Base-by-base conservation (phyloP, 1,140 invertebrate genomes). In the Babylonia areolata region DNA sequence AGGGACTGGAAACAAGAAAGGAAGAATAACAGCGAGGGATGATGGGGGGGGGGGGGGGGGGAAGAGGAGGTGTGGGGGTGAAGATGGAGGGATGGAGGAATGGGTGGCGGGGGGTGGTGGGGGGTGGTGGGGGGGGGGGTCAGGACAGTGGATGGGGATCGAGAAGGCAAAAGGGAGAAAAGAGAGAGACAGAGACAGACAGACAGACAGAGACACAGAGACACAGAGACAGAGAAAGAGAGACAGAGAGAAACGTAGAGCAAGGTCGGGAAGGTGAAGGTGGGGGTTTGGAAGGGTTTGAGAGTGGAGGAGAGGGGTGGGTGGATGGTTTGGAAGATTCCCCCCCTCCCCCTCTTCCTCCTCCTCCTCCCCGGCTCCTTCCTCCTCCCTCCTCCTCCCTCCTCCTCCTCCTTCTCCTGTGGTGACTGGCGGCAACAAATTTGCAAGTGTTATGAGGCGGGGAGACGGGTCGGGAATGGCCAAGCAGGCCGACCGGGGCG, bases 371-470 rank as follows among this genome's bases (percentile, higher is more conserved):
- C 46, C 20, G 9, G 6, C 46, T 51, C 46, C 20, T 20, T 51
- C 46, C 20, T 20, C 20, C 46, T 51, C 46, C 20, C 46, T 51
- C 46, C 20, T 20, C 20, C 46, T 51, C 46, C 20, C 46, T 51
- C 46, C 20, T 20, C 20, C 46, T 51, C 46, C 20, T 20, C 20
- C 46, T 51, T 20, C 20, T 20, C 28, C 58, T 64, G 23, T 23
- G 23, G 86, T 83, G 71, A 40, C 78, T 81, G 40, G 77, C 77
- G 81, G 83, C 51, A 58, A 79, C 46, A 87, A 87, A 85, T 85
- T 87, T 87, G 83, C 83, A 87, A 87, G 83, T 83, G 54, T 85
- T 81, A 85, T 85, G 82, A 87, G 73, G 83, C 82, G 35, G 20
- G 9, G 64, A 51, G 77, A 81, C 86, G 84, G 82, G 73, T 54